phyloP scores from a whole-genome alignment of 30 jellyfish, hydroid and myxozoan genomes.

The Pelagia noctiluca region DNA sequence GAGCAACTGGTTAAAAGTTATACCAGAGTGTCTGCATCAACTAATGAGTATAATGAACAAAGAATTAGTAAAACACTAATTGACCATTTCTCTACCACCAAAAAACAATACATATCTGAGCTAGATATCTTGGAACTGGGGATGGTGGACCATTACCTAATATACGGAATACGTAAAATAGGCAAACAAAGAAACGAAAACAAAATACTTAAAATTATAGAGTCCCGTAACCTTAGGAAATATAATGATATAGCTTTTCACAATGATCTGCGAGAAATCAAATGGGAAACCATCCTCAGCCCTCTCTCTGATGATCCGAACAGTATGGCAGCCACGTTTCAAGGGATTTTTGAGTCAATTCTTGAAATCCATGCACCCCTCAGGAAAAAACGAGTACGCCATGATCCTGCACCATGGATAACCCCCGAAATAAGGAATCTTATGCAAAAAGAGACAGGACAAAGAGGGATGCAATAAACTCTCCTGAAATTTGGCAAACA shows the following conservation, averaged over 20 bases:
- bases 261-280: conserved; percentile 12
- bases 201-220: conserved; percentile 26
- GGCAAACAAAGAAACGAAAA: conserved; percentile 34
- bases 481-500: conserved; percentile 38
- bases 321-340: conserved; percentile 38
- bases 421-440: conserved; percentile 23
- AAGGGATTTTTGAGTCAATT: conserved; percentile 38
- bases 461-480: conserved; percentile 30
- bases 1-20: conserved; percentile 42
- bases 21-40: conserved; percentile 35
- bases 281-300: conserved; percentile 53
- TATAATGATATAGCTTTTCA: conserved; percentile 20
- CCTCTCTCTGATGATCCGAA: conserved; percentile 8
- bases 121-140: conserved; percentile 46
- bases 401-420: conserved; percentile 53
- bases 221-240: conserved; percentile 15
- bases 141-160: conserved; percentile 38
- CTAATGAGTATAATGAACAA: conserved; percentile 28
- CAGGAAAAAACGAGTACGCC: conserved; percentile 11
- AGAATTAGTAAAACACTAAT: conserved; percentile 49
- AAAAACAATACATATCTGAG: conserved; percentile 43
- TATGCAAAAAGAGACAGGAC: conserved; percentile 15
- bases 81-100: conserved; percentile 61
- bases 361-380: conserved; percentile 37
- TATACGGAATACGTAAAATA: conserved; percentile 28